Percentiles rank a stretch among this genome's conserved stretches.
These are phyloP conservation scores for Drosophila hydei DNA, from an alignment of 1,140 invertebrate genomes.

Conservation along the genomic window DNA sequence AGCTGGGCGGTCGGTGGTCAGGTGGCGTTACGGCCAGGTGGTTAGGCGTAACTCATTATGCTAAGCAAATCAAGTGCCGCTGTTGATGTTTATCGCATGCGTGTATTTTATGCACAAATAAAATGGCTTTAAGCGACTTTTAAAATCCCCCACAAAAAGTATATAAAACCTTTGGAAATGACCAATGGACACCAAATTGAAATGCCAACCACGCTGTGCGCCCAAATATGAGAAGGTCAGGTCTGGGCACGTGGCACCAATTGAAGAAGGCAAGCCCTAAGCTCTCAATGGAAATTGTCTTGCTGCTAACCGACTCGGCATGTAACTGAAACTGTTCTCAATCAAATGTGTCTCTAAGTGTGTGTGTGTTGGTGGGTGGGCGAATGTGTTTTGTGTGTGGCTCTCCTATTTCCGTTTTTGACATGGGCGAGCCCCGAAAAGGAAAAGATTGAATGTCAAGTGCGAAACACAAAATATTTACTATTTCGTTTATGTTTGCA, in stretches of 20 bases:
- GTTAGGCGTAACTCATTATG: slow-evolving; percentile 40
- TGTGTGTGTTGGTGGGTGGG: background rate
- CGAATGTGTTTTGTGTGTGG: background rate
- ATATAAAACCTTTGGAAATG: slow-evolving; percentile 25
- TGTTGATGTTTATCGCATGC: slow-evolving; percentile 60
- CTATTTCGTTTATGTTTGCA: slow-evolving; percentile 28
- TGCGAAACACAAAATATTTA: slow-evolving; percentile 32
- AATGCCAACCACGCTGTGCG: slow-evolving; percentile 32
- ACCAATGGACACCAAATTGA: slow-evolving; percentile 43
- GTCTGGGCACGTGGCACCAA: slow-evolving; percentile 27
- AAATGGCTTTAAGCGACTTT: slow-evolving; percentile 35
- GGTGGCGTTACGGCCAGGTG: background rate
- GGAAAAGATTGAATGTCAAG: slow-evolving; percentile 45
- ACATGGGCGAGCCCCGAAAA: slow-evolving; percentile 19
- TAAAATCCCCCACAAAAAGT: slow-evolving; percentile 9
- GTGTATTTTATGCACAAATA: slow-evolving; percentile 55
- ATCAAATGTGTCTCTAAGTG: background rate
- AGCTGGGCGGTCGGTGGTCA: background rate
- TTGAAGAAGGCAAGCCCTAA: slow-evolving; percentile 16
- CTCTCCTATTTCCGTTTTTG: slow-evolving; percentile 27
- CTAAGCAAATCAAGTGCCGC: slow-evolving; percentile 66
- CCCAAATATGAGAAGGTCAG: slow-evolving; percentile 32
- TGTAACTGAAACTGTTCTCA: slow-evolving; percentile 35
- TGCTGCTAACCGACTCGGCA: background rate
- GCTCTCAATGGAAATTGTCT: slow-evolving; percentile 41